Evolutionary conservation across 2,113 vertebrate species (phyloP).

Genomic region (Ophiodon elongatus): DNA sequence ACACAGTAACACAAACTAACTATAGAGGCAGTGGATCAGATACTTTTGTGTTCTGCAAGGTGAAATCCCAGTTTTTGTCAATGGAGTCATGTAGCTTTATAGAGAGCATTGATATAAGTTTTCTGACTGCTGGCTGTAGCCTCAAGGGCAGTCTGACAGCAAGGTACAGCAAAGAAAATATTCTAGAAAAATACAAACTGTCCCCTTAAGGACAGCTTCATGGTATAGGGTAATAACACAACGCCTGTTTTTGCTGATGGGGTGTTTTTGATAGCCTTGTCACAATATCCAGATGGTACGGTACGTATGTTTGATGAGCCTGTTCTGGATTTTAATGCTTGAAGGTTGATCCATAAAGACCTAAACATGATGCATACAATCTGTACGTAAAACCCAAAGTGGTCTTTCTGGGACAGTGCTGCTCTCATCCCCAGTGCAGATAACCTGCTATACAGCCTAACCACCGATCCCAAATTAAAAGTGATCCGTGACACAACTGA

Average conservation of each 20-base stretch:
- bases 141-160: background rate
- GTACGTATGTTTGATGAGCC: background rate
- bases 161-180: background rate
- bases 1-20: background rate
- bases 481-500: background rate
- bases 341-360: background rate
- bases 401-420: background rate
- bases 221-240: background rate
- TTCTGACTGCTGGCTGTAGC: too few relatives aligned
- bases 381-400: background rate
- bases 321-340: background rate
- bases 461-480: background rate
- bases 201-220: background rate
- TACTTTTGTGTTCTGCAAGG: background rate
- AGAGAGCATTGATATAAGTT: too few relatives aligned
- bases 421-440: background rate
- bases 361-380: background rate
- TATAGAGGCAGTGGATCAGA: background rate
- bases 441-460: background rate
- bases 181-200: background rate
- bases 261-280: background rate
- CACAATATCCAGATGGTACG: background rate
- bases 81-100: too few relatives aligned
- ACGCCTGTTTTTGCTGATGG: background rate
- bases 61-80: background rate